phyloP scores from a whole-genome alignment of 2,113 vertebrate species.

The Dendrocopos noguchii region DNA sequence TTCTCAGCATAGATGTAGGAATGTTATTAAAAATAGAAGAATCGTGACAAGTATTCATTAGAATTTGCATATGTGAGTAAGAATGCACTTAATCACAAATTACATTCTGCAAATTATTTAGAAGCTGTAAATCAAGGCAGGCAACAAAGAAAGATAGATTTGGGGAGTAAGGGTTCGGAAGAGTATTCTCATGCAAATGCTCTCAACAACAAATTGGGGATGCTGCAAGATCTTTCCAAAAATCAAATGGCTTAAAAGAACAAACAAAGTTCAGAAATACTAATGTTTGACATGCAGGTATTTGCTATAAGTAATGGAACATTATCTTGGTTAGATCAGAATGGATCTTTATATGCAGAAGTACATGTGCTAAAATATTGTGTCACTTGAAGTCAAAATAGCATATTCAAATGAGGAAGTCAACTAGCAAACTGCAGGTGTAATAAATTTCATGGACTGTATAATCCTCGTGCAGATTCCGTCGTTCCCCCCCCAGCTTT shows the following conservation, averaged over 20 bases:
- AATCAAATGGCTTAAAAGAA: slow-evolving; percentile 6
- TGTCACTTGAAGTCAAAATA: slow-evolving; percentile 4
- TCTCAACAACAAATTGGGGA: not conserved
- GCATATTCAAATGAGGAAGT: not conserved
- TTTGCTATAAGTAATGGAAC: not conserved
- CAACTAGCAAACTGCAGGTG: slow-evolving; percentile 26
- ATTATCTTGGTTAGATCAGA: not conserved
- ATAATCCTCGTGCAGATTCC: not conserved
- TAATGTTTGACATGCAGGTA: not conserved
- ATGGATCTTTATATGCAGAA: not conserved
- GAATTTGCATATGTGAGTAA: slow-evolving; percentile 74
- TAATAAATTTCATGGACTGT: slow-evolving; percentile 42
- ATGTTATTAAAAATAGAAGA: slow-evolving; percentile 74
- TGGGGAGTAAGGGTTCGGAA: slow-evolving; percentile 8
- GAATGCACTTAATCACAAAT: slow-evolving; percentile 74
- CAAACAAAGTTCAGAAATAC: not conserved
- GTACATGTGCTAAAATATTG: not conserved
- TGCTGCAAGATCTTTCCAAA: not conserved
- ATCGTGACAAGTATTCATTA: slow-evolving; percentile 73
- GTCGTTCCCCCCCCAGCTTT: not conserved
- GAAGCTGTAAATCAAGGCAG: slow-evolving; percentile 68
- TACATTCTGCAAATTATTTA: slow-evolving; percentile 68
- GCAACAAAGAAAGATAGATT: slow-evolving; percentile 58
- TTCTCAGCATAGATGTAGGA: slow-evolving; percentile 51
- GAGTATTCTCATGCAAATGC: slow-evolving; percentile 31